Evolutionary conservation across 2,113 vertebrate genomes (phyloP).

Genomic region (Rhinopithecus roxellana): DNA sequence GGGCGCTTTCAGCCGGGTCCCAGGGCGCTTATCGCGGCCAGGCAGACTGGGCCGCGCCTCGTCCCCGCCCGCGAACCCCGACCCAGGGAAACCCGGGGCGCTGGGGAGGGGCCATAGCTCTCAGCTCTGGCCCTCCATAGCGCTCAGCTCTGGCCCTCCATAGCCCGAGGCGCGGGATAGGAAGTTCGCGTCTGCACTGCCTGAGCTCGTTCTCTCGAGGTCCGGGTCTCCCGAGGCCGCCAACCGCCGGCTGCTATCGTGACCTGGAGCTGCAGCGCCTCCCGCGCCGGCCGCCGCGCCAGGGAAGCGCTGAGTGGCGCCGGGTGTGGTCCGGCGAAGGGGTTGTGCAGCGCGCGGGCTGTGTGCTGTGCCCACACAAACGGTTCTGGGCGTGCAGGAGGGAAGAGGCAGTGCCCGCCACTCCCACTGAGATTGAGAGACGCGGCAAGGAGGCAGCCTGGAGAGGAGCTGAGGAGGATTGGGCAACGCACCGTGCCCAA

Average conservation of each 20-base stretch:
- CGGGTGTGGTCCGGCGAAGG: background rate
- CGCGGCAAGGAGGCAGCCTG: background rate
- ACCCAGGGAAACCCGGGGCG: too few relatives aligned
- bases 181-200: accelerated
- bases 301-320: background rate
- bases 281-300: too few relatives aligned
- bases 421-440: background rate
- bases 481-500: background rate
- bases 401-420: background rate
- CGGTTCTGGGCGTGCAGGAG: background rate
- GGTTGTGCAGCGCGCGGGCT: background rate
- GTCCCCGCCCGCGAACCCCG: accelerated
- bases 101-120: background rate
- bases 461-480: background rate
- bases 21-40: accelerated
- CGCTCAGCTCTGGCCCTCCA: accelerated
- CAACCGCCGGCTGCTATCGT: accelerated
- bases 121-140: accelerated
- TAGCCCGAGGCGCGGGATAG: accelerated
- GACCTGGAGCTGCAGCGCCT: background rate
- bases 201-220: accelerated
- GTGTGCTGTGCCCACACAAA: accelerated
- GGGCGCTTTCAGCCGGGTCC: accelerated
- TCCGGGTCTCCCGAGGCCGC: too few relatives aligned
- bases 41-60: background rate